A percentile compares a stretch with the other conserved stretches of the same genome.
Conservation (phyloP, 1,140 invertebrate genomes). For the Rhagoletis zephyria region DNA sequence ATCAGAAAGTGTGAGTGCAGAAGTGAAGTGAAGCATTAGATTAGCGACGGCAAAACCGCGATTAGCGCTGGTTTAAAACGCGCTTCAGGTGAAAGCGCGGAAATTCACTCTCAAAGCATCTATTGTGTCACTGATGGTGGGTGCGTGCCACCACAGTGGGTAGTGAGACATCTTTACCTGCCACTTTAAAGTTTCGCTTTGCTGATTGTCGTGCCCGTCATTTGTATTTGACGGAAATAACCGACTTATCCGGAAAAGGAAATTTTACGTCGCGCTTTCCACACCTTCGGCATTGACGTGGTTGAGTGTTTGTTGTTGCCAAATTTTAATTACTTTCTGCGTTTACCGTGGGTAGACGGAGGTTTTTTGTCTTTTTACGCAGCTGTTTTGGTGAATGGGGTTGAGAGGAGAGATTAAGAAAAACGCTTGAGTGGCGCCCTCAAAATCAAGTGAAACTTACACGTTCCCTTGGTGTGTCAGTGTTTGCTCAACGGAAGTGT, state of each 20-base stretch:
- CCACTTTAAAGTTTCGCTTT: slow-evolving; percentile 32
- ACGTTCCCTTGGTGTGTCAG: background rate
- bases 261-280: slow-evolving; percentile 19
- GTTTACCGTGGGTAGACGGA: background rate
- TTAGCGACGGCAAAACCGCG: slow-evolving; percentile 24
- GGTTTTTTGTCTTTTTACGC: background rate
- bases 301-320: slow-evolving; percentile 16
- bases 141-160: background rate
- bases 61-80: background rate
- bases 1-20: background rate
- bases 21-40: background rate
- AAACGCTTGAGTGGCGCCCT: slow-evolving; percentile 7
- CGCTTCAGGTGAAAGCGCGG: background rate
- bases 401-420: background rate
- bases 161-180: background rate
- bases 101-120: background rate
- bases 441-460: background rate
- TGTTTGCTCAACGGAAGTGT: slow-evolving; percentile 10
- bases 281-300: background rate
- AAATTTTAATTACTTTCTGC: background rate
- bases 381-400: background rate
- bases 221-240: slow-evolving; percentile 34
- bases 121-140: background rate
- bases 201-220: slow-evolving; percentile 23
- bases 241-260: slow-evolving; percentile 39